A percentile compares a stretch with the other conserved stretches of the same genome.
Conservation (phyloP, 2,113 vertebrate genomes). For the Tretioscincus oriximinensis region DNA sequence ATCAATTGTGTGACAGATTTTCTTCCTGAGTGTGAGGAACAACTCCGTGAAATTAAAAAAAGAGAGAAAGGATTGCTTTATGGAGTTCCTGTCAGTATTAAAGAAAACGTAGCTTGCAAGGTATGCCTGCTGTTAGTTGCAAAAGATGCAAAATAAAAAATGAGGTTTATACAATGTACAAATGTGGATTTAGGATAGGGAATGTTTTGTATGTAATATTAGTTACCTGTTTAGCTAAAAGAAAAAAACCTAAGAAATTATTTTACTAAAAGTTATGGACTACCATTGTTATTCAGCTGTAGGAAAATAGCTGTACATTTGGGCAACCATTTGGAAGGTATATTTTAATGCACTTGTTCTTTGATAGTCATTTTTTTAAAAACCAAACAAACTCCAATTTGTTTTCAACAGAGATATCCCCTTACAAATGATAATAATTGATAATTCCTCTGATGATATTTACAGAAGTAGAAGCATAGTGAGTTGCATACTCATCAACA, state of each 20-base stretch:
- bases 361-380: too few species aligned
- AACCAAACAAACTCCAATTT: background rate
- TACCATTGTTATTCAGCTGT: background rate
- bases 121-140: conserved; percentile 53
- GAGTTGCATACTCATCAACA: too few species aligned
- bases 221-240: background rate
- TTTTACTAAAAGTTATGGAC: background rate
- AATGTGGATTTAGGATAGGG: background rate
- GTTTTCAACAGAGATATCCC: background rate
- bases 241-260: background rate
- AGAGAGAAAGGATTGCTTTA: conserved; percentile 75
- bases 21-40: conserved; percentile 79
- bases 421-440: background rate
- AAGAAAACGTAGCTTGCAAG: conserved; percentile 84
- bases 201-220: background rate
- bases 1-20: conserved; percentile 83
- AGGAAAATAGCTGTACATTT: background rate
- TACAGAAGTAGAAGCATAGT: background rate
- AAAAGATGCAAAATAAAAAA: background rate
- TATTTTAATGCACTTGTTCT: too few species aligned
- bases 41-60: conserved; percentile 69
- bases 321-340: too few species aligned
- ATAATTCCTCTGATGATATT: too few species aligned
- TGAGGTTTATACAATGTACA: background rate
- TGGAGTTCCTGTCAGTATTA: conserved; percentile 87